phyloP scores from a whole-genome alignment of 2,797 vertebrate genomes.

The Tiaroga cobitis region DNA sequence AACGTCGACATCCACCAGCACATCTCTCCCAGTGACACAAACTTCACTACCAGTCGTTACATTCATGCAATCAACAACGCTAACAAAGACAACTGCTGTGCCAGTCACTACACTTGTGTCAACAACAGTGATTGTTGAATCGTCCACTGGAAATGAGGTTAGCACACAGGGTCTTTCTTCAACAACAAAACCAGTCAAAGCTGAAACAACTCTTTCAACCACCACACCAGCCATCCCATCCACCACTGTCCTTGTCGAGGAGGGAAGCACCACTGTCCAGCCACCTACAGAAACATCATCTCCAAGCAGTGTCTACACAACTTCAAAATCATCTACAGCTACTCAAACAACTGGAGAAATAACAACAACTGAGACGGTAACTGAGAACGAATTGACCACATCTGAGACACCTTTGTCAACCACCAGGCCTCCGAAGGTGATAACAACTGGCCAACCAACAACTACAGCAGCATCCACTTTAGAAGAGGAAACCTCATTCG shows the following conservation, averaged over 20 bases:
- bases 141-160: not conserved
- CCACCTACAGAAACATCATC: not conserved
- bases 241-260: not conserved
- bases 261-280: constrained; percentile 20
- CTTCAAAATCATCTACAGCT: not conserved
- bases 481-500: constrained; percentile 6
- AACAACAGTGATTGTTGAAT: not conserved
- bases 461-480: constrained; percentile 51
- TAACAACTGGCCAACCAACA: constrained; percentile 37
- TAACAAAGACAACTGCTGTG: not conserved
- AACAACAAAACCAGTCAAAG: not conserved
- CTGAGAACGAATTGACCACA: not conserved
- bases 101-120: not conserved
- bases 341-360: not conserved
- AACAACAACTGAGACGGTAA: constrained; percentile 5
- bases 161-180: not conserved
- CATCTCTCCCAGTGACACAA: not conserved
- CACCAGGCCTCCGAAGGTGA: not conserved
- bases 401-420: not conserved
- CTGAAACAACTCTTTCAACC: constrained; percentile 17
- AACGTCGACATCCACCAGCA: not conserved
- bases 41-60: not conserved
- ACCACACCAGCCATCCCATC: constrained; percentile 9
- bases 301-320: not conserved
- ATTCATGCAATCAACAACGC: not conserved